Base-by-base conservation (phyloP, 2,113 vertebrate genomes). In the Hiodon tergisus region DNA sequence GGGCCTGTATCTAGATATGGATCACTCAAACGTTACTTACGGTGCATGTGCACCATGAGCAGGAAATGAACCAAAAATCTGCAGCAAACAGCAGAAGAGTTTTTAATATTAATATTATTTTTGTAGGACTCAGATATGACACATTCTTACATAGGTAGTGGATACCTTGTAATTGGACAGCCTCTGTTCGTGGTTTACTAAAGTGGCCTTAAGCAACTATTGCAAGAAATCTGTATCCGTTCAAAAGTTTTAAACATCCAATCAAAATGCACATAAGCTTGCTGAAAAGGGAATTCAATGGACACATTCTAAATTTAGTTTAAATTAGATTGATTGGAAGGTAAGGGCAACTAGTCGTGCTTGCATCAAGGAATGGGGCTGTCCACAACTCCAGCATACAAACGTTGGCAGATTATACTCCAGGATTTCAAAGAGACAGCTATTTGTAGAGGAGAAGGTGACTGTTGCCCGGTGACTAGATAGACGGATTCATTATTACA, bases 381-480 rank as follows among this genome's bases (percentile, higher is more conserved):
- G 75, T 71, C 85, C 83, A 52, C 84, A 84, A 82, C 82, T 67
- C 75, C 73, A 75, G 83, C 81, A 81, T 85, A 88, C 81, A 75
- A 81, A 85, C 79, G 85, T 84, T 76, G 82, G 76, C 80, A 82
- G 79, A 86, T 85, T 86, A 86, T 75, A 79, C 74, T 79, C 84
- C 84, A 83, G 81, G 67, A 76, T 87, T 80, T 84, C 50, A 14
- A 50, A 9, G 81, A 83, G 84, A 83, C 80, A 81, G 55, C 58
- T 31, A 31, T 31, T 31, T 31, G 31, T 31, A 31, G 31, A 31
- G 31, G 31, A 31, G 31, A 31, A 31, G 31, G 31, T 31, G 31
- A 31, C 31, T 31, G 31, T 31, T 31, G 31, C 31, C 31, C 31
- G 31, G 31, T 31, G 31, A 31, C 31, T 31, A 2, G 31, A 31